Conservation (phyloP, 2,888 invertebrate genomes). For the Agrochola lota region DNA sequence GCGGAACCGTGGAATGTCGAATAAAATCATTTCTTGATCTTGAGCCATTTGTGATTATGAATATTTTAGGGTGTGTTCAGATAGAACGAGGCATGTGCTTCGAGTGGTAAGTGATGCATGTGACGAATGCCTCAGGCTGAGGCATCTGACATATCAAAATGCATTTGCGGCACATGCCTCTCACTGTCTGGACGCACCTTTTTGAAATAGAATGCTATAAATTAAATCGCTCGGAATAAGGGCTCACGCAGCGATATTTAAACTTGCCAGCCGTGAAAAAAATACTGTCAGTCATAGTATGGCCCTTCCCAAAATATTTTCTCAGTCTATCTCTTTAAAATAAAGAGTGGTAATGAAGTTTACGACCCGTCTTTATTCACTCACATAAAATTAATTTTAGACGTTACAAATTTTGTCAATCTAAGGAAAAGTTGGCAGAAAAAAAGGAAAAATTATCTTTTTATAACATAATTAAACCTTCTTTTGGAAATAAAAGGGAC, state of each 20-base stretch:
- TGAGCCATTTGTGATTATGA: not conserved
- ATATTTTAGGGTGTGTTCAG: not conserved
- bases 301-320: constrained; percentile 14
- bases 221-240: constrained; percentile 18
- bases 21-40: not conserved
- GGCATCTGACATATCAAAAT: too few species aligned
- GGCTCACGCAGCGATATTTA: constrained; percentile 12
- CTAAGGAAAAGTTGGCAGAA: constrained; percentile 50
- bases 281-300: constrained; percentile 22
- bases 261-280: constrained; percentile 28
- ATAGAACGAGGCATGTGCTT: not conserved
- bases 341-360: constrained; percentile 64
- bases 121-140: not conserved
- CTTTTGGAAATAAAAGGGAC: constrained; percentile 63
- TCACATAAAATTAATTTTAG: constrained; percentile 66
- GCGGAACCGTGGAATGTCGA: not conserved
- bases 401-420: constrained; percentile 63
- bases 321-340: constrained; percentile 38
- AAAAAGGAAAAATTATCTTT: constrained; percentile 65
- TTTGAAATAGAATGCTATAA: not conserved
- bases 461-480: constrained; percentile 74
- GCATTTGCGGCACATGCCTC: not conserved
- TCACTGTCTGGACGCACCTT: too few species aligned
- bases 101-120: not conserved
- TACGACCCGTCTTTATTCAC: constrained; percentile 57